phyloP scores from a whole-genome alignment of 2,797 vertebrate genomes.

The Pelochelys cantorii region DNA sequence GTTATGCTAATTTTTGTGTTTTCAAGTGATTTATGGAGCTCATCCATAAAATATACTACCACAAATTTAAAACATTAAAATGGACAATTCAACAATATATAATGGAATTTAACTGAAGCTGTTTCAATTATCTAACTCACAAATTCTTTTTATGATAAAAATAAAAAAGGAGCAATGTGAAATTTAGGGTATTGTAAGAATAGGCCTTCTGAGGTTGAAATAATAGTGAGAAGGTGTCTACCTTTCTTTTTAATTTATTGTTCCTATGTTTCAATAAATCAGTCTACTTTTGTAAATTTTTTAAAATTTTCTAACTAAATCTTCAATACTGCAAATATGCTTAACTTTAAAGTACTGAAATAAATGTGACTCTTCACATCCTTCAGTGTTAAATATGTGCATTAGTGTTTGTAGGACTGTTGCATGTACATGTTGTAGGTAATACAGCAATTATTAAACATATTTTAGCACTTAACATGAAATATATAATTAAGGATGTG shows the following conservation, averaged over 20 bases:
- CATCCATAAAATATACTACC: slow-evolving; percentile 16
- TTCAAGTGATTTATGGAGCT: slow-evolving; percentile 14
- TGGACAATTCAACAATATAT: not conserved
- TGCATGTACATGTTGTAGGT: not conserved
- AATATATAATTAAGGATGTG: not conserved
- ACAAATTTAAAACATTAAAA: slow-evolving; percentile 26
- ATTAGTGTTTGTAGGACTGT: not conserved
- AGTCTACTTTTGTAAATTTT: not conserved
- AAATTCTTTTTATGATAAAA: slow-evolving; percentile 9
- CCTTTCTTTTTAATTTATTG: not conserved
- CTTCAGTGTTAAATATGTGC: not conserved
- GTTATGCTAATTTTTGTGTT: not conserved
- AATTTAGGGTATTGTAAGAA: not conserved
- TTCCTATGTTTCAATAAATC: not conserved
- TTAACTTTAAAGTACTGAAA: not conserved
- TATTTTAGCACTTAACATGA: not conserved
- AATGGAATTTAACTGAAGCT: not conserved
- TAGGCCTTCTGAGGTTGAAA: not conserved
- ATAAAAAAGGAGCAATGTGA: not conserved
- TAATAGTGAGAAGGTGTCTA: not conserved
- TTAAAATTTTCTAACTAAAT: not conserved
- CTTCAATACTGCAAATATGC: rapidly evolving
- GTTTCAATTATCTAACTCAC: not conserved
- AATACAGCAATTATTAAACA: not conserved
- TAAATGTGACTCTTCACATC: not conserved